Evolutionary conservation across 92 coral and sea anemone species (phyloP).

Genomic region (Porites cylindrica): DNA sequence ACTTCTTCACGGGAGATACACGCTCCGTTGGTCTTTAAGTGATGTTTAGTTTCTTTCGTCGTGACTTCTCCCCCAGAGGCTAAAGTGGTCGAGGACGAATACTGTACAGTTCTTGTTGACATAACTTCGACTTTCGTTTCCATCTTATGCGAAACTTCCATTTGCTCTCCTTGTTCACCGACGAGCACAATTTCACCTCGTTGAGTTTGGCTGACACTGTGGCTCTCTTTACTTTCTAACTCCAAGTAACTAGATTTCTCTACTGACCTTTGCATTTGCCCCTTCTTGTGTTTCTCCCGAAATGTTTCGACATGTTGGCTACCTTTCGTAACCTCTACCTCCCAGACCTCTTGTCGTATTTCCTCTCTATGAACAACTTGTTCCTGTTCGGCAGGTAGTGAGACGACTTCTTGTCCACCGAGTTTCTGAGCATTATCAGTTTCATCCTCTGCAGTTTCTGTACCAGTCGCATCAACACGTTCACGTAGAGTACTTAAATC

Average conservation of each 20-base stretch:
- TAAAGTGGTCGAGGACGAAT: constrained; percentile 6
- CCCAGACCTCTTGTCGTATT: neutral
- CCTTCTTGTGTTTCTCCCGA: constrained; percentile 4
- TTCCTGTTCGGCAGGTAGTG: neutral
- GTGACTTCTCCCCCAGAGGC: constrained; percentile 16
- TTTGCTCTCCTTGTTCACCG: neutral
- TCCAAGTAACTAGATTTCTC: constrained; percentile 18
- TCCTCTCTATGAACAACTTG: neutral
- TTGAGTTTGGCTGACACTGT: constrained; percentile 5
- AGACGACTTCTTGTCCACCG: neutral
- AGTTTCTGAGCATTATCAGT: constrained; percentile 12
- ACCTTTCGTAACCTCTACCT: constrained; percentile 4
- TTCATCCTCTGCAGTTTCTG: constrained; percentile 33
- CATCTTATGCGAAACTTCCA: constrained; percentile 13
- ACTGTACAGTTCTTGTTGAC: constrained; percentile 5
- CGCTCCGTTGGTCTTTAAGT: constrained; percentile 5
- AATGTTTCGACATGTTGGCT: constrained; percentile 5
- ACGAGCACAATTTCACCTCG: constrained; percentile 3
- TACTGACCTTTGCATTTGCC: constrained; percentile 9
- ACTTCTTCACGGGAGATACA: constrained; percentile 22
- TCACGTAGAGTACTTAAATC: too few relatives aligned
- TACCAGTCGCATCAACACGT: neutral
- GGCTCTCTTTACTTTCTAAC: constrained; percentile 7
- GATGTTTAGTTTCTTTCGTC: constrained; percentile 4
- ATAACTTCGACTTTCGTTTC: constrained; percentile 33